phyloP scores from a whole-genome alignment of 2,797 vertebrate genomes.

The Takifugu ocellatus region DNA sequence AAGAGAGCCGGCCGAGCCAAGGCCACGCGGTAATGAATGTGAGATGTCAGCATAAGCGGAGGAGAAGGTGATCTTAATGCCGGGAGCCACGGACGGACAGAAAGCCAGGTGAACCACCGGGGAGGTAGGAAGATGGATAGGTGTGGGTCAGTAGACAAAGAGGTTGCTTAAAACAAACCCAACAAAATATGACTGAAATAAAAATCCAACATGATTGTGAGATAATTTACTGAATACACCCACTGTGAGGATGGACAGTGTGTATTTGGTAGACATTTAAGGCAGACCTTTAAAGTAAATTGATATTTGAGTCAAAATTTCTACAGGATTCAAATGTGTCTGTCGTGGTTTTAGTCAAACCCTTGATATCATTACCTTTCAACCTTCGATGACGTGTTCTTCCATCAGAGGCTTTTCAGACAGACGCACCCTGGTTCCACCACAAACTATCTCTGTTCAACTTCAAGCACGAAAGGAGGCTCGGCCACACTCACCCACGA shows the following conservation, averaged over 20 bases:
- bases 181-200: slow-evolving; percentile 1
- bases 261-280: not conserved
- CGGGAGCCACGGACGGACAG: slow-evolving; percentile 34
- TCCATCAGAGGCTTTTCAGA: not conserved
- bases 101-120: slow-evolving; percentile 37
- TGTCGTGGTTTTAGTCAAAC: slow-evolving; percentile 8
- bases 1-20: slow-evolving; percentile 81
- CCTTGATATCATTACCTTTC: no score
- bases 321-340: slow-evolving; percentile 14
- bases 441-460: slow-evolving; percentile 44
- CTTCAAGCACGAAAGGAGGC: slow-evolving; percentile 34
- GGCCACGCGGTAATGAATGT: slow-evolving; percentile 93
- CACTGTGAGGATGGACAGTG: slow-evolving; percentile 34
- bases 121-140: slow-evolving; percentile 26
- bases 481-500: slow-evolving; percentile 31
- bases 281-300: not conserved
- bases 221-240: slow-evolving; percentile 55
- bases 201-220: slow-evolving; percentile 46
- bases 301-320: not conserved
- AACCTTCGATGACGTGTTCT: not conserved
- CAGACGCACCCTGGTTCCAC: slow-evolving; percentile 52
- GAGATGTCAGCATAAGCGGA: slow-evolving; percentile 83
- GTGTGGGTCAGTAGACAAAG: slow-evolving; percentile 23
- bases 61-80: slow-evolving; percentile 44
- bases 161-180: slow-evolving; percentile 13